phyloP scores from a whole-genome alignment of 1,140 invertebrate genomes.

The Ladona fulva region DNA sequence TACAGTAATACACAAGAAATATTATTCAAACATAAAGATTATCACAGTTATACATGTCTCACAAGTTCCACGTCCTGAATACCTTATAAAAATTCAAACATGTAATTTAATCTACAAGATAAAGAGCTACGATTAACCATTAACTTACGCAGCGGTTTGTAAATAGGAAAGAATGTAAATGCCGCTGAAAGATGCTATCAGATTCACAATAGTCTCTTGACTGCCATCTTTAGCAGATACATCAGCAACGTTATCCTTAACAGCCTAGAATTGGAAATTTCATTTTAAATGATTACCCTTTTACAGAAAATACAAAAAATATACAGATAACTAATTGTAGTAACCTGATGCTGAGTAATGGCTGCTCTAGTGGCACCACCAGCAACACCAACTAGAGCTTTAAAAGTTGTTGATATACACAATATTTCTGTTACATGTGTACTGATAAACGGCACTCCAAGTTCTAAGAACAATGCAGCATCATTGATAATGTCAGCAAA shows the following conservation, averaged over 20 bases:
- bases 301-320: conserved; percentile 9
- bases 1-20: no score
- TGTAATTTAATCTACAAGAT: no score
- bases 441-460: conserved; percentile 54
- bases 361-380: conserved; percentile 85
- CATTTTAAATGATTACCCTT: no score
- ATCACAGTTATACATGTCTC: no score
- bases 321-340: conserved; percentile 20
- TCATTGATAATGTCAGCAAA: conserved; percentile 93
- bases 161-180: conserved; percentile 66
- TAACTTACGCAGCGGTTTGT: conserved; percentile 26
- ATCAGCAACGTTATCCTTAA: conserved; percentile 82
- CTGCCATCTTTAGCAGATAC: conserved; percentile 93
- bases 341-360: conserved; percentile 79
- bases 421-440: conserved; percentile 49
- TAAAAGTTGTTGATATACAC: conserved; percentile 58
- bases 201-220: conserved; percentile 91
- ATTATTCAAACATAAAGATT: no score
- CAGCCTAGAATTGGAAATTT: conserved; percentile 44
- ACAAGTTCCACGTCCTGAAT: no score
- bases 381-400: conserved; percentile 77
- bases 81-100: no score
- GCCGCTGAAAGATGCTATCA: conserved; percentile 69
- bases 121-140: neutral
- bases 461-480: conserved; percentile 71